These are phyloP conservation scores for Jaculus jaculus DNA, from an alignment of 2,113 vertebrate genomes.

Conservation along the genomic window DNA sequence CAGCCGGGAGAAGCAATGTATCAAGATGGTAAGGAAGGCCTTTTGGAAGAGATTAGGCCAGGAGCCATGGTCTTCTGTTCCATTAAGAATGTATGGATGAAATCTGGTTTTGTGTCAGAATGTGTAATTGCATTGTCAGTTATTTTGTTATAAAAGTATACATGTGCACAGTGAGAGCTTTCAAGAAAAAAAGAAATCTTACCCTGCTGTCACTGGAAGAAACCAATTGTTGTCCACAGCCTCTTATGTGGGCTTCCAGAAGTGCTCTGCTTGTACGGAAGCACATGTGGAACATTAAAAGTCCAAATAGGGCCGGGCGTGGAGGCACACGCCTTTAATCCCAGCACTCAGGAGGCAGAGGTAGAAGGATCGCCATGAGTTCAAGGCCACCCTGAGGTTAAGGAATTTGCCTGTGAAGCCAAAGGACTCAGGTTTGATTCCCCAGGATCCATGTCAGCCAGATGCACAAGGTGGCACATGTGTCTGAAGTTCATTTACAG, in stretches of 20 bases:
- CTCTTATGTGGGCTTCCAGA: neutral
- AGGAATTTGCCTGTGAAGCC: too few species aligned
- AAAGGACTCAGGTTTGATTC: too few species aligned
- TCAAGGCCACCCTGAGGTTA: too few species aligned
- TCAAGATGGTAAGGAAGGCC: neutral
- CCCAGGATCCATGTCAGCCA: too few species aligned
- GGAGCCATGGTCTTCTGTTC: neutral
- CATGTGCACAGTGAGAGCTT: neutral
- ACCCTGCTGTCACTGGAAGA: neutral
- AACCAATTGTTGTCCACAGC: neutral
- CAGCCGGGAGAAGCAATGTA: neutral
- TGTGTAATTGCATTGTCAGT: neutral
- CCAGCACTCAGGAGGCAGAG: too few species aligned
- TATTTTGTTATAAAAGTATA: neutral
- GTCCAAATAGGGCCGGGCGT: too few species aligned
- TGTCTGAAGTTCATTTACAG: too few species aligned
- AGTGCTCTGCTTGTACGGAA: accelerated
- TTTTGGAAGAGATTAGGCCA: neutral
- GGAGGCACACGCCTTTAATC: too few species aligned
- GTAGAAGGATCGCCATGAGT: too few species aligned
- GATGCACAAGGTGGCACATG: too few species aligned
- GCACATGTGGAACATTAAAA: accelerated
- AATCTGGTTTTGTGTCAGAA: neutral
- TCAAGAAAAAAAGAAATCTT: neutral
- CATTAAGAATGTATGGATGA: neutral